Base-by-base conservation (phyloP, 2,113 vertebrate genomes). In the Hydropotes inermis region DNA sequence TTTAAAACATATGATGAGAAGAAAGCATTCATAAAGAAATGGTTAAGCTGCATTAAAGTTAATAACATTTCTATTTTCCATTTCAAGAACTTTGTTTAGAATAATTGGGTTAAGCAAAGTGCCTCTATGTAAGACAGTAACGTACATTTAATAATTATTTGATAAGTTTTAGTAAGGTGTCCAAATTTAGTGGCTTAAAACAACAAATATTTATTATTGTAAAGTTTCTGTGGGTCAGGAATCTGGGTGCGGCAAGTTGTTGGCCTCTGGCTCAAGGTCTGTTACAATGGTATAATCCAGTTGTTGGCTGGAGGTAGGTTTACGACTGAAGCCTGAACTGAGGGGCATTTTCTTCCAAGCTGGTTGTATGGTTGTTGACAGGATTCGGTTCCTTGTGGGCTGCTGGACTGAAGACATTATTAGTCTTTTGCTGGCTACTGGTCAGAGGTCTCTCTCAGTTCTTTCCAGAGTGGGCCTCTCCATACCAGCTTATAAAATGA, bases 1-100 rank as follows among this genome's bases (percentile, higher is more conserved):
- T 91, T 91, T 85, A 33, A 87, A 70, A 54, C 36, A 86, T 45
- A 2, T 89, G 85, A 52, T 58, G 45, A 91, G 67, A 61, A 30
- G 74, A 91, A 91, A 92, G 36, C 13, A 87, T 92, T 92, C 61
- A 47, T 79, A 36, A 86, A 88, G 89, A 95, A 47, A 58, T 91
- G 21, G 14, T 95, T 45, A 91, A 78, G 36, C 6, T 81, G 36
- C 50, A 87, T 58, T 87, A 27, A 92, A 95, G 47, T 47, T 81
- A 58, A 81, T 87, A 58, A 87, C 50, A 81, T 57, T 36, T 95
- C 19, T 76, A 7, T 58, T 95, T 90, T 90, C 12, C 27, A 91
- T 74, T 54, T 54, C 45, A 91, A 61, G 43, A 84, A 47, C 79
- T 94, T 57, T 47, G 39, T 30, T 47, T 84, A 61, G 13, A 64